Percentiles rank a stretch among this genome's conserved stretches.
These are phyloP conservation scores for Pteropus rufus DNA, from an alignment of 2,797 vertebrate species.

Conservation along the genomic window DNA sequence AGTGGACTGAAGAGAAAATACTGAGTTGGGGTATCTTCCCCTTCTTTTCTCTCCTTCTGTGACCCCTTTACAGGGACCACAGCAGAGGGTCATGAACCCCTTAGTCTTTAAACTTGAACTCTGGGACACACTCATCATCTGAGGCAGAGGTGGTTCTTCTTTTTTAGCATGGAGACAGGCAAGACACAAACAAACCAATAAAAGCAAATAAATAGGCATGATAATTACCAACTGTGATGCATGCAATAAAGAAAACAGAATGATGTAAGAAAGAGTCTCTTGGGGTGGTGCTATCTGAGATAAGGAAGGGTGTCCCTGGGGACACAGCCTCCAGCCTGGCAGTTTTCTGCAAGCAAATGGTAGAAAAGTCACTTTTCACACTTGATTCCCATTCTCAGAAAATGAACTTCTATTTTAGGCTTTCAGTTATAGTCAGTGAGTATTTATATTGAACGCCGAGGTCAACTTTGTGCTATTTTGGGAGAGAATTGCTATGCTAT, in stretches of 20 bases:
- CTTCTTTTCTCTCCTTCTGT: not conserved
- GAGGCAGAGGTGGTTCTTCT: not conserved
- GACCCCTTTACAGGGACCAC: not conserved
- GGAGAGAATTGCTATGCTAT: not conserved
- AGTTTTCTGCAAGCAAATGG: slow-evolving; percentile 27
- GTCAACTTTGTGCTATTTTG: not conserved
- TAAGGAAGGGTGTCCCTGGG: not conserved
- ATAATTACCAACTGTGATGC: not conserved
- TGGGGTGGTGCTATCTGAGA: not conserved
- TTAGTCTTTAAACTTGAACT: not conserved
- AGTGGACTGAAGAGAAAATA: not conserved
- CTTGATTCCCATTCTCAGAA: slow-evolving; percentile 21
- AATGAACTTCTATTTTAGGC: slow-evolving; percentile 43
- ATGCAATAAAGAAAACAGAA: not conserved
- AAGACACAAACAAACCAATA: slow-evolving; percentile 18
- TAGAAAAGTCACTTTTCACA: slow-evolving; percentile 40
- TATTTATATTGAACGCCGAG: slow-evolving; percentile 22
- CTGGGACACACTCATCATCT: not conserved
- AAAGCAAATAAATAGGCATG: not conserved
- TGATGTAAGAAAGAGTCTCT: not conserved
- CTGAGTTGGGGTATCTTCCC: not conserved
- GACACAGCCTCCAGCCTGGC: not conserved
- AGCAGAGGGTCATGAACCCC: not conserved
- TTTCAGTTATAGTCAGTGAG: slow-evolving; percentile 31
- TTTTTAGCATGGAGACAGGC: not conserved